Evolutionary conservation across 2,888 invertebrate species (phyloP).

Genomic region (Nomada fabriciana): DNA sequence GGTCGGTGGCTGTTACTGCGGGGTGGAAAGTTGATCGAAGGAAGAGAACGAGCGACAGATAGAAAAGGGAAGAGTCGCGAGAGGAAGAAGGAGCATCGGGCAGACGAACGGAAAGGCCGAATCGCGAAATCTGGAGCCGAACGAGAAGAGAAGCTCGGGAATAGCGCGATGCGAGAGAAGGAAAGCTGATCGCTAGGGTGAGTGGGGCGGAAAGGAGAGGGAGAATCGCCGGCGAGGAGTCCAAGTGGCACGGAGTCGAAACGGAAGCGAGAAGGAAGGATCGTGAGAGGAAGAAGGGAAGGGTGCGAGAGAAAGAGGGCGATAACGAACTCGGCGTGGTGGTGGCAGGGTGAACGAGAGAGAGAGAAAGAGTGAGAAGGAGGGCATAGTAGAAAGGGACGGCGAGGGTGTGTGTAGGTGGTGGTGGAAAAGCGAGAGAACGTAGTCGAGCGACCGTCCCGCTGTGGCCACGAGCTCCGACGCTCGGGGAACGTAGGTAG

Average conservation of each 20-base stretch:
- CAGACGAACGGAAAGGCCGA: slow-evolving; percentile 35
- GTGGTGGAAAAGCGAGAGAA: slow-evolving; percentile 79
- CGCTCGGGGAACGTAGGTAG: slow-evolving; percentile 80
- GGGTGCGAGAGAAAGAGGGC: slow-evolving; percentile 19
- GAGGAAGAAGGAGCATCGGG: neutral
- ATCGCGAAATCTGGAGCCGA: slow-evolving; percentile 37
- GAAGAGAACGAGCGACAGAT: slow-evolving; percentile 7
- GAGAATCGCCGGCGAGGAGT: neutral
- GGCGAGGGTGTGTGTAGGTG: slow-evolving; percentile 58
- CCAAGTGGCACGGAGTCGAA: neutral
- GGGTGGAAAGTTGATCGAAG: neutral
- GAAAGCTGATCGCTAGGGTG: neutral
- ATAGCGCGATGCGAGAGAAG: slow-evolving; percentile 1
- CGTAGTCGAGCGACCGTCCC: slow-evolving; percentile 84
- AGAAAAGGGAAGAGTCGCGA: neutral
- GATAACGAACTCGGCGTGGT: slow-evolving; percentile 19
- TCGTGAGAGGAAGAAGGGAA: slow-evolving; percentile 1
- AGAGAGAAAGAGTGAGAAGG: slow-evolving; percentile 24
- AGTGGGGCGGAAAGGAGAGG: neutral
- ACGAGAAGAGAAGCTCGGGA: slow-evolving; percentile 35
- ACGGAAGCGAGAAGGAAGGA: slow-evolving; percentile 1
- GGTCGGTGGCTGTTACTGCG: slow-evolving; percentile 10
- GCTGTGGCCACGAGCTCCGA: slow-evolving; percentile 83
- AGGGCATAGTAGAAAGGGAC: slow-evolving; percentile 16
- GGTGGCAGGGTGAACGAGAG: slow-evolving; percentile 5